Percentiles rank a stretch among this genome's conserved stretches.
phyloP scores from a whole-genome alignment of 1,140 invertebrate genomes.

The Drosophila bipectinata region DNA sequence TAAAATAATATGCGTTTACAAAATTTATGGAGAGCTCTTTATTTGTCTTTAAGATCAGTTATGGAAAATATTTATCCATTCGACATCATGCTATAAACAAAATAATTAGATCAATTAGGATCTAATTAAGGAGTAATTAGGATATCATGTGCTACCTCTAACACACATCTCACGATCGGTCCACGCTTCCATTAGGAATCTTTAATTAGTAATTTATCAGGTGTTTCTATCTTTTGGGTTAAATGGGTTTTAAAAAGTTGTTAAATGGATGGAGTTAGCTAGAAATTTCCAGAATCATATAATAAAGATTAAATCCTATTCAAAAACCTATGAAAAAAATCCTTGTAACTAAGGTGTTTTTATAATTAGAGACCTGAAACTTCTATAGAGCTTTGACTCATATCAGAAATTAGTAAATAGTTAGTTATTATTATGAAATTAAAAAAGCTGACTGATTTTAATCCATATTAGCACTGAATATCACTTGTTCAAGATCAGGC shows the following conservation, averaged over 20 bases:
- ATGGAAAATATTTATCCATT: conserved; percentile 5
- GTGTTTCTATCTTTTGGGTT: neutral
- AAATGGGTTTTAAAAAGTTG: neutral
- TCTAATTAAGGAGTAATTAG: conserved; percentile 24
- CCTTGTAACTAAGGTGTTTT: no score
- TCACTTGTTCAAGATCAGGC: neutral
- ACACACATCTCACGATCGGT: conserved; percentile 17
- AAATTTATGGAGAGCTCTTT: neutral
- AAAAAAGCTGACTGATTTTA: no score
- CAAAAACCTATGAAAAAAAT: no score
- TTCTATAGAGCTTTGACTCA: no score
- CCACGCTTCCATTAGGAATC: conserved; percentile 12
- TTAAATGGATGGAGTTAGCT: neutral
- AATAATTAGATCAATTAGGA: conserved; percentile 38
- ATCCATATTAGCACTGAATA: neutral
- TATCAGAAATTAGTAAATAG: no score
- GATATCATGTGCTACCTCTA: conserved; percentile 19
- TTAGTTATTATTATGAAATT: no score
- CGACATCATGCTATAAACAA: conserved; percentile 31
- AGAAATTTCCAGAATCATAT: no score
- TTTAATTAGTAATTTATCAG: conserved; percentile 2
- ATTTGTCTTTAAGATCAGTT: conserved; percentile 10
- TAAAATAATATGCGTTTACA: conserved; percentile 40
- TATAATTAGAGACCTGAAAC: no score
- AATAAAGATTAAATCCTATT: no score